phyloP scores from a whole-genome alignment of 2,888 invertebrate genomes.

The Oligia fasciuncula region DNA sequence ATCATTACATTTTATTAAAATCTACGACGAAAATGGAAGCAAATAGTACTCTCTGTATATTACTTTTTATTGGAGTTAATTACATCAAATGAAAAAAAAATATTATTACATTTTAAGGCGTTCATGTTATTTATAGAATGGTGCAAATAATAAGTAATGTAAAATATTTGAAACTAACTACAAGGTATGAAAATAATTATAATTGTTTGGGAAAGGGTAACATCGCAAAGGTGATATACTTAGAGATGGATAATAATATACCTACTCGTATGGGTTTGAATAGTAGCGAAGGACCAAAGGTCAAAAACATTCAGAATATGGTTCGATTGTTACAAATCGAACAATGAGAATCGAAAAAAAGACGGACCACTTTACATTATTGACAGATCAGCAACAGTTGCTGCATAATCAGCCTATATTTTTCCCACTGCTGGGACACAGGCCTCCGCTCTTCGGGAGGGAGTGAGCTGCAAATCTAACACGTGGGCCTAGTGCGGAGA shows the following conservation, averaged over 20 bases:
- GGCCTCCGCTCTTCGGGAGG: background rate
- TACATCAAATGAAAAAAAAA: background rate
- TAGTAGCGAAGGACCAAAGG: slow-evolving; percentile 1
- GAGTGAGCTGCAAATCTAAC: too few relatives aligned
- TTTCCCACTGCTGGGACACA: background rate
- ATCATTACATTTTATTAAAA: background rate
- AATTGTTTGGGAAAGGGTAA: background rate
- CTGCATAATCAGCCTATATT: background rate
- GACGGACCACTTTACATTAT: background rate
- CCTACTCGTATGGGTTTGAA: background rate
- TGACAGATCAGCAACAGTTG: background rate
- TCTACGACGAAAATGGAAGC: background rate
- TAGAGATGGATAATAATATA: background rate
- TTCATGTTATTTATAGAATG: slow-evolving; percentile 45
- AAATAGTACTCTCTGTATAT: background rate
- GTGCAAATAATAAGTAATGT: slow-evolving; percentile 58
- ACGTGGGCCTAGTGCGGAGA: background rate
- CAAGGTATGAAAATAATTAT: slow-evolving; percentile 18
- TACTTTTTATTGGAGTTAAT: background rate
- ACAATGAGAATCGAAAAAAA: too few relatives aligned
- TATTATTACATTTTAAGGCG: slow-evolving; percentile 28
- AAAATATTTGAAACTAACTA: slow-evolving; percentile 46
- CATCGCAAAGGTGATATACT: background rate
- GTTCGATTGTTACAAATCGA: too few relatives aligned
- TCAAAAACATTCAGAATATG: background rate